These are phyloP conservation scores for Centropus unirufus DNA, from an alignment of 2,113 vertebrate genomes.

Conservation along the genomic window DNA sequence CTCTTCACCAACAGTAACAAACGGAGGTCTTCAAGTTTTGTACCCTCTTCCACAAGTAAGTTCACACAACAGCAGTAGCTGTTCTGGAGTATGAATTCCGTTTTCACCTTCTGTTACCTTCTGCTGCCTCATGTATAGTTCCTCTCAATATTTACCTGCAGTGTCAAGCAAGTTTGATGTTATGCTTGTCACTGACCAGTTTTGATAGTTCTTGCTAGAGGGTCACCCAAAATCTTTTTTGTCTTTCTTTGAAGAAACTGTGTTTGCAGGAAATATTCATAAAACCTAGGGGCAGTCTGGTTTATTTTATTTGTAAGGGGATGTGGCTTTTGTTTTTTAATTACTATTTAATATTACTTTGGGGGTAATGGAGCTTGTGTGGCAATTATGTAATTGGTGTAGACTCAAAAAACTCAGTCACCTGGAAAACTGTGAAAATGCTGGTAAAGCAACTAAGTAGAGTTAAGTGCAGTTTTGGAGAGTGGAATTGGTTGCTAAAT, in stretches of 20 bases:
- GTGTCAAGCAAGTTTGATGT: background rate
- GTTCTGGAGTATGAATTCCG: background rate
- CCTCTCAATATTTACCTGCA: background rate
- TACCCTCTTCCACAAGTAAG: background rate
- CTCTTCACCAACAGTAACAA: conserved; percentile 81
- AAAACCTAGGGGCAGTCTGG: background rate
- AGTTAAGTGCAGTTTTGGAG: background rate
- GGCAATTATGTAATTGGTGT: background rate
- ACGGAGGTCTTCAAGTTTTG: background rate
- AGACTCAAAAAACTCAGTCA: background rate
- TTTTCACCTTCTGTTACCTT: background rate
- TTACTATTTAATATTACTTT: background rate
- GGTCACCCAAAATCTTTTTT: background rate
- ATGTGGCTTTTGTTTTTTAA: background rate
- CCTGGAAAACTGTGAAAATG: background rate
- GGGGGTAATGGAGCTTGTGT: background rate
- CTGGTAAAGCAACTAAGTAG: background rate
- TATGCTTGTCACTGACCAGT: background rate
- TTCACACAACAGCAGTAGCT: background rate
- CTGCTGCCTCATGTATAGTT: background rate
- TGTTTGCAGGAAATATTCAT: background rate
- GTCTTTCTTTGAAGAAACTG: background rate
- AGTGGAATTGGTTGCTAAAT: conserved; percentile 9
- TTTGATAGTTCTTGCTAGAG: background rate
- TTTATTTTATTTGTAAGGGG: background rate